phyloP scores from a whole-genome alignment of 2,888 invertebrate species.

The Cynaeus angustus region DNA sequence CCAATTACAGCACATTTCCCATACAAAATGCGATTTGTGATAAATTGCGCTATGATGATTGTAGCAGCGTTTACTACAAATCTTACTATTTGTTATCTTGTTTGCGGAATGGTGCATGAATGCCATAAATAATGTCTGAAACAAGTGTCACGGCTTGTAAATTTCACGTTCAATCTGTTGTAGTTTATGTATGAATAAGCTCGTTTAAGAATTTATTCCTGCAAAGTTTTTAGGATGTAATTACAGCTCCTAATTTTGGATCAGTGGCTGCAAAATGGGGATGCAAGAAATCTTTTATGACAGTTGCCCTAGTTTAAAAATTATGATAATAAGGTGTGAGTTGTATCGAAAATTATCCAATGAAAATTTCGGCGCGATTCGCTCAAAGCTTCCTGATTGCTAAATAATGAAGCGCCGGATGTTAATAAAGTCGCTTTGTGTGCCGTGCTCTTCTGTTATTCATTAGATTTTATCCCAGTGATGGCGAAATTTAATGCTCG shows the following conservation, averaged over 20 bases:
- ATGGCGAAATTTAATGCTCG: background rate
- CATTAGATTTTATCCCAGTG: constrained; percentile 3
- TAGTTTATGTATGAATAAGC: constrained; percentile 25
- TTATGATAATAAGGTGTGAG: background rate
- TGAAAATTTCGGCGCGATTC: background rate
- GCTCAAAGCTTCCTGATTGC: constrained; percentile 12
- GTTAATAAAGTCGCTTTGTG: constrained; percentile 15
- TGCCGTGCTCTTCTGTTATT: constrained; percentile 13
- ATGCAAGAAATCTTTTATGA: background rate
- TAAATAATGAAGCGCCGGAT: constrained; percentile 10
- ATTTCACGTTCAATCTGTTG: constrained; percentile 27
- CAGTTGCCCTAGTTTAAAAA: background rate
- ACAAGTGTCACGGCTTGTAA: constrained; percentile 25
- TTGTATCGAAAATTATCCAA: constrained; percentile 4
- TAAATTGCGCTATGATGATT: constrained; percentile 24
- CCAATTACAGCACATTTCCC: constrained; percentile 25
- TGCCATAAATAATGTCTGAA: constrained; percentile 27
- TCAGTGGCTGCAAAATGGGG: background rate
- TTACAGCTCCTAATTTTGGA: background rate
- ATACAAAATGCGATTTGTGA: constrained; percentile 11
- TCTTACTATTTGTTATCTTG: constrained; percentile 41
- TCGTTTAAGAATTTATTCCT: background rate
- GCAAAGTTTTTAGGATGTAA: background rate
- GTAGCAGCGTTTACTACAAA: constrained; percentile 22
- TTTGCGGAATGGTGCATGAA: constrained; percentile 39